A percentile compares a stretch with the other conserved stretches of the same genome.
Conservation (phyloP, 2,888 invertebrate genomes). For the Schrankia costaestrigalis region DNA sequence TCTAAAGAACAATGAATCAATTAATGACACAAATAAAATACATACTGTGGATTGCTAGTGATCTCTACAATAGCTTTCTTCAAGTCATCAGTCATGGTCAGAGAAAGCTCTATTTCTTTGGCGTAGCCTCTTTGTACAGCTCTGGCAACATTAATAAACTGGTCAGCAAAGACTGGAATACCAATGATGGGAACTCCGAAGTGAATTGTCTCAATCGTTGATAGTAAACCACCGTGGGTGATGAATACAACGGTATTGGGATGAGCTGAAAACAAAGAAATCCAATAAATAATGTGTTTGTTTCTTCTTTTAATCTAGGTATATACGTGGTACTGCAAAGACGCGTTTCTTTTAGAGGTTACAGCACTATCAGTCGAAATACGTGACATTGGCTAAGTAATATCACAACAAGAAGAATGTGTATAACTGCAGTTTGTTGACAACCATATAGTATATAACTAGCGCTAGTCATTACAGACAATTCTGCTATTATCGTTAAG, state of each 20-base stretch:
- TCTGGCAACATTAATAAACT: slow-evolving; percentile 44
- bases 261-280: slow-evolving; percentile 42
- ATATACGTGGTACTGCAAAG: too few species aligned
- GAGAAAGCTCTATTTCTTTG: slow-evolving; percentile 37
- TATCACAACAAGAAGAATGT: too few species aligned
- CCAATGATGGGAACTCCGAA: slow-evolving; percentile 52
- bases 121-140: slow-evolving; percentile 47
- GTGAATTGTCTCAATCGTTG: slow-evolving; percentile 48
- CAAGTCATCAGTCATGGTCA: slow-evolving; percentile 36
- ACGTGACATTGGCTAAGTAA: too few species aligned
- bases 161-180: slow-evolving; percentile 52
- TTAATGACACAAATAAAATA: slow-evolving; percentile 2
- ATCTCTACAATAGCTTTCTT: slow-evolving; percentile 43
- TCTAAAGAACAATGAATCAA: too few species aligned
- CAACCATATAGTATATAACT: too few species aligned
- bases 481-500: too few species aligned
- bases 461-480: too few species aligned
- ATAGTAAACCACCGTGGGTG: slow-evolving; percentile 52
- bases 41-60: slow-evolving; percentile 41
- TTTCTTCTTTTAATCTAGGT: too few species aligned
- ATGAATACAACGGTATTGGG: slow-evolving; percentile 51
- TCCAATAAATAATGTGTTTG: too few species aligned
- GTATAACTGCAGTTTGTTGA: too few species aligned
- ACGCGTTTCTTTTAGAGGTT: too few species aligned
- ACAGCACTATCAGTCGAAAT: too few species aligned